phyloP scores from a whole-genome alignment of 1,140 invertebrate genomes.

The Rhyacophila brunnea region DNA sequence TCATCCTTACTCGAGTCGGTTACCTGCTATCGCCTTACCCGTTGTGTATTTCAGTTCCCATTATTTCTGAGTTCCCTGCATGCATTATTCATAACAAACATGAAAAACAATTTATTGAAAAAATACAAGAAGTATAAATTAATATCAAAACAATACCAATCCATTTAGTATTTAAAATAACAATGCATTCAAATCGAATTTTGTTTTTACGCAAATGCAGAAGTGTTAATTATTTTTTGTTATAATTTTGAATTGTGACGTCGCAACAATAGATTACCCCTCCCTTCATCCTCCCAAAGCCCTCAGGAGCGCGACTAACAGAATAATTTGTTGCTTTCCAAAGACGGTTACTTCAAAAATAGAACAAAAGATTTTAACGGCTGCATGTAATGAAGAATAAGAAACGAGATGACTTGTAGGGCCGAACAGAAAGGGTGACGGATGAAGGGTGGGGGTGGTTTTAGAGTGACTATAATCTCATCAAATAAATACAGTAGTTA shows the following conservation, averaged over 20 bases:
- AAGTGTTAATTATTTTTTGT: constrained; percentile 25
- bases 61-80: too few species aligned
- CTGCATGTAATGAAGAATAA: constrained; percentile 32
- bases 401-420: constrained; percentile 21
- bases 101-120: too few species aligned
- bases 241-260: constrained; percentile 15
- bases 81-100: too few species aligned
- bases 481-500: too few species aligned
- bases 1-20: too few species aligned
- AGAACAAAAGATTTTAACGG: constrained; percentile 31
- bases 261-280: constrained; percentile 14
- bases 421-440: neutral
- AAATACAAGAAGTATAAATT: too few species aligned
- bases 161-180: too few species aligned
- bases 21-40: too few species aligned
- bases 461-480: neutral
- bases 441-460: neutral
- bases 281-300: neutral
- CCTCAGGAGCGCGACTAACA: constrained; percentile 20
- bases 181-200: constrained; percentile 3
- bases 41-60: too few species aligned
- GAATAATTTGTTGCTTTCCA: constrained; percentile 36
- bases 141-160: too few species aligned
- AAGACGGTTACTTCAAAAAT: constrained; percentile 25
- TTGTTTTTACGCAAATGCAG: neutral